These are phyloP conservation scores for Zoroaster sp. DNA, from an alignment of 53 echinoderm and acorn worm species.

Conservation along the genomic window DNA sequence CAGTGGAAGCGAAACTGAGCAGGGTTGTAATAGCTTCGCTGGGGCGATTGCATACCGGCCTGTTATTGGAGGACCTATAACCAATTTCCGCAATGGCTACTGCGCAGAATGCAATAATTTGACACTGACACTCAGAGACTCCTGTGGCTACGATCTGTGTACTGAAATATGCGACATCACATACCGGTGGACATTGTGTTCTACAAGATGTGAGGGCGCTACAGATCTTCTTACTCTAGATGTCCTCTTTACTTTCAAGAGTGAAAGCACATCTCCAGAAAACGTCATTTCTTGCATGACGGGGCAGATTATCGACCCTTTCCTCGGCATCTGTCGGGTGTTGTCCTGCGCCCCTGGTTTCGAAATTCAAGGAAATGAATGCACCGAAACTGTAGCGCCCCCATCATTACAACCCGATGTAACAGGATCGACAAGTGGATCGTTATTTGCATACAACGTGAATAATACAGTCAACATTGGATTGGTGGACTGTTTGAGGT, in stretches of 20 bases:
- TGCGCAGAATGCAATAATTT: slow-evolving; percentile 43
- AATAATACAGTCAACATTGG: slow-evolving; percentile 23
- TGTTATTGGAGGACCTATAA: background rate
- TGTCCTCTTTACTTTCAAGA: slow-evolving; percentile 20
- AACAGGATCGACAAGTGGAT: background rate
- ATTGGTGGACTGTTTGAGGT: slow-evolving; percentile 2
- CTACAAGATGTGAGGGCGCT: background rate
- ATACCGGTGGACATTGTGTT: background rate
- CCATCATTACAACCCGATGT: background rate
- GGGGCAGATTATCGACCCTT: slow-evolving; percentile 51
- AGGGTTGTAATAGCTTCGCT: background rate
- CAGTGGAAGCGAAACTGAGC: background rate
- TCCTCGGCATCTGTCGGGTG: slow-evolving; percentile 30
- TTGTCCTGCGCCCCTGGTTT: slow-evolving; percentile 32
- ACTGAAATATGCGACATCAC: background rate
- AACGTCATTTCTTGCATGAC: background rate
- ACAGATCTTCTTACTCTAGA: slow-evolving; percentile 11
- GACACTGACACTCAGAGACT: background rate
- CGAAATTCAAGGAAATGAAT: background rate
- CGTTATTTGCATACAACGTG: background rate
- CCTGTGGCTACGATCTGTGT: background rate
- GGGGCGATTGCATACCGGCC: slow-evolving; percentile 15
- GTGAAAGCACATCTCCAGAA: background rate
- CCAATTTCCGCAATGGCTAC: slow-evolving; percentile 45
- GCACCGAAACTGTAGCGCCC: background rate